Conservation (phyloP, 1,140 invertebrate species). For the Drosophila nigromelanica region DNA sequence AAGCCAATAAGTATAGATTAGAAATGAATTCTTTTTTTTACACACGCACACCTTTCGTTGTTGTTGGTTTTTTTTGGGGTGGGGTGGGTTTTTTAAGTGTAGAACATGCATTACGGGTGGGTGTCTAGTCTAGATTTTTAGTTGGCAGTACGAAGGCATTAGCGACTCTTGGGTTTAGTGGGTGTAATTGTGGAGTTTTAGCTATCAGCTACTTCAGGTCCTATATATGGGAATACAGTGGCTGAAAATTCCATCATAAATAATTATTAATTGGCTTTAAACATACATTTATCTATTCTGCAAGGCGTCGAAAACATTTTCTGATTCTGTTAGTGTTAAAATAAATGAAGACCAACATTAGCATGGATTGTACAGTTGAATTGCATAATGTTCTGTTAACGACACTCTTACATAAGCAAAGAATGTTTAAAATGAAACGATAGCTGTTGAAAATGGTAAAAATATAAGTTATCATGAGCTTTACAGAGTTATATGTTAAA, state of each 20-base stretch:
- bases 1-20: conserved; percentile 59
- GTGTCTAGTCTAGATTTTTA: conserved; percentile 24
- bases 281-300: neutral
- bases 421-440: no score
- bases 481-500: neutral
- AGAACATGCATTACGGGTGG: conserved; percentile 21
- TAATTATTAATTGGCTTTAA: neutral
- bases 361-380: no score
- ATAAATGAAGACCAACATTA: no score
- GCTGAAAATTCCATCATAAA: neutral
- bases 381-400: neutral
- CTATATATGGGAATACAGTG: neutral
- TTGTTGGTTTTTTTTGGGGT: conserved; percentile 23
- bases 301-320: no score
- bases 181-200: neutral
- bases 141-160: conserved; percentile 1
- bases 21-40: conserved; percentile 2
- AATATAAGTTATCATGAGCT: neutral
- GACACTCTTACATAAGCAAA: neutral
- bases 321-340: no score
- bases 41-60: conserved; percentile 62
- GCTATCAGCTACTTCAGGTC: neutral
- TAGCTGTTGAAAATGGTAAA: no score
- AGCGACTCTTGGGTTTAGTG: conserved; percentile 8
- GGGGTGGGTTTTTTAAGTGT: conserved; percentile 11